Evolutionary conservation across 2,113 vertebrate species (phyloP), one percentile per base, ranked within the genome.

Genomic region (Girardinichthys multiradiatus): DNA sequence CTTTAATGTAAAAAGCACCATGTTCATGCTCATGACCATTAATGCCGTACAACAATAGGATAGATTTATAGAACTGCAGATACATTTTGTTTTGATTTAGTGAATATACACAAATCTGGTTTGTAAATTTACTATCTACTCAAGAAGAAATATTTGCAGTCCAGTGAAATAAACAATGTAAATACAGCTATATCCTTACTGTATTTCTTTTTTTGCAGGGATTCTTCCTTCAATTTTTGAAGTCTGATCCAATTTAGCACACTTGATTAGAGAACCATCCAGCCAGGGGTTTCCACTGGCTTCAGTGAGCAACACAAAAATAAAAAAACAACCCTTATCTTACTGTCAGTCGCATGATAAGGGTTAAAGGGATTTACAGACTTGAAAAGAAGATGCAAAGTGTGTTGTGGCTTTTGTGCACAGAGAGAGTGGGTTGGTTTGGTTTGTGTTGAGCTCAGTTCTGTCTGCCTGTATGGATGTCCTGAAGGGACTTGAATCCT

Each of bases 241-340:
- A 45, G 59, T 71, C 71, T 74, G 62, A 79, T 82, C 68, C 69
- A 68, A 78, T 79, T 75, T 74, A 69, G n/a, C 74, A 85, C 68
- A 70, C 68, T 77, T 86, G 77, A 85, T 86, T 85, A 85, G 63
- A 77, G 61, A 77, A 57, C 65, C 58, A 64, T 45, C 62, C 58
- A 75, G 39, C 78, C 30, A n/a, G 37, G 67, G 65, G 37, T 21
- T 64, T 77, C 71, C 42, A 51, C 39, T 79, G 81, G 74, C 69
- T 77, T 71, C 79, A 76, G 6, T 63, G 60, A 82, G 70, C 65
- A 31, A 29, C n/a, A 54, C n/a, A 62, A 5, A 17, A 30, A 24
- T 48, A 19, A 14, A 31, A 67, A 59, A 48, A 45, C 19, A 33
- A 72, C 31, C 29, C n/a, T 26, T 65, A 51, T 54, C 48, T 64